A percentile compares a stretch with the other conserved stretches of the same genome.
These are phyloP conservation scores for Salvelinus alpinus DNA, from an alignment of 2,113 vertebrate species.

Conservation along the genomic window DNA sequence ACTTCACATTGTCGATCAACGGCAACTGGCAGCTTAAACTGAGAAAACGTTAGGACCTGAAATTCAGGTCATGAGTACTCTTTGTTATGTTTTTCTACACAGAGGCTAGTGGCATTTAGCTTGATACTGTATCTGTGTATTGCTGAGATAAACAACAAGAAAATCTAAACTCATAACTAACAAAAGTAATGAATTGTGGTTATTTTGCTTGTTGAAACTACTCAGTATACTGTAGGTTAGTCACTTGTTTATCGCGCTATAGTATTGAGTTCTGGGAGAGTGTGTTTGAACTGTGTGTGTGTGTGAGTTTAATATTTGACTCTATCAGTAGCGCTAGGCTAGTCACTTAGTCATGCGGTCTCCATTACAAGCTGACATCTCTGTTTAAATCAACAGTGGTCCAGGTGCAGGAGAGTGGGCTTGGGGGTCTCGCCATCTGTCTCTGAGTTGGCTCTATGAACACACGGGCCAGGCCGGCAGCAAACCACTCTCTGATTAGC, in stretches of 20 bases:
- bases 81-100: too few relatives aligned
- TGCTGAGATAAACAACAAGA: too few relatives aligned
- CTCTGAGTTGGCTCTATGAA: too few relatives aligned
- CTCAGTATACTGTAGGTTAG: too few relatives aligned
- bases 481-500: not conserved
- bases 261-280: not conserved
- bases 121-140: too few relatives aligned
- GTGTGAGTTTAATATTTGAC: conserved; percentile 65
- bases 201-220: not conserved
- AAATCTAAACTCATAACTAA: too few relatives aligned
- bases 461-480: too few relatives aligned
- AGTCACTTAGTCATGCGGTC: conserved; percentile 38
- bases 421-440: not conserved
- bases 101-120: too few relatives aligned
- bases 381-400: conserved; percentile 57
- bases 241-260: too few relatives aligned
- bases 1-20: conserved; percentile 20
- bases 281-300: not conserved
- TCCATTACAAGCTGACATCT: conserved; percentile 54
- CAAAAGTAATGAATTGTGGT: too few relatives aligned
- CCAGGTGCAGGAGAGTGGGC: conserved; percentile 44
- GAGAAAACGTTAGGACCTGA: conserved; percentile 36
- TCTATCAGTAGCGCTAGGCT: conserved; percentile 31
- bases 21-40: not conserved
- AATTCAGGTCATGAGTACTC: conserved; percentile 49